Evolutionary conservation across 2,113 vertebrate species (phyloP).

Genomic region (Trogon surrucura): DNA sequence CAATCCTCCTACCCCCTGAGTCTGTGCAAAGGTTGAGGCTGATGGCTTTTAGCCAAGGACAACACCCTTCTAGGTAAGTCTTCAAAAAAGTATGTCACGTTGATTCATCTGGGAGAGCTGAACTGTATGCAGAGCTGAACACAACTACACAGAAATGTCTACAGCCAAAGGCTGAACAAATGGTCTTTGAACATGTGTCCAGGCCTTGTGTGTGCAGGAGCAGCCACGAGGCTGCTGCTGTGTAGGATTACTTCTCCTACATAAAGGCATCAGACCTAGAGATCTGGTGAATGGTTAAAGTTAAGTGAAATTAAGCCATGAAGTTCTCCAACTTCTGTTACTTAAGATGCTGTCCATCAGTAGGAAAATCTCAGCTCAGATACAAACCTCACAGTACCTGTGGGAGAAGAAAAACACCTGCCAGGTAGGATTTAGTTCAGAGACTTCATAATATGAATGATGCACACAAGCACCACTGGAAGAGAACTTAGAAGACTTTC

Average conservation of each 20-base stretch:
- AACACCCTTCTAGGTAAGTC: not conserved
- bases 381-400: not conserved
- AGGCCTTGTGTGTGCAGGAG: not conserved
- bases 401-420: not conserved
- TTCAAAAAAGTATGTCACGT: not conserved
- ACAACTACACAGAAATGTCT: not conserved
- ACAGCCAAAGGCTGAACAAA: not conserved
- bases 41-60: not conserved
- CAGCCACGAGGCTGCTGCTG: not conserved
- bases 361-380: not conserved
- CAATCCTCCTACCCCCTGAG: not conserved
- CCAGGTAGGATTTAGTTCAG: not conserved
- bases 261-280: not conserved
- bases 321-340: not conserved
- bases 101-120: not conserved
- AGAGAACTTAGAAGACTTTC: not conserved
- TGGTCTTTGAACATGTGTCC: not conserved
- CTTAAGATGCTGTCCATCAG: not conserved
- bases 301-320: not conserved
- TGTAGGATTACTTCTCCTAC: not conserved
- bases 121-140: not conserved
- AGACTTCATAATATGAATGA: not conserved
- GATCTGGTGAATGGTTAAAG: not conserved
- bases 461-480: not conserved
- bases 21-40: not conserved